Conservation (phyloP, 2,113 vertebrate genomes). For the Okapia johnstoni region DNA sequence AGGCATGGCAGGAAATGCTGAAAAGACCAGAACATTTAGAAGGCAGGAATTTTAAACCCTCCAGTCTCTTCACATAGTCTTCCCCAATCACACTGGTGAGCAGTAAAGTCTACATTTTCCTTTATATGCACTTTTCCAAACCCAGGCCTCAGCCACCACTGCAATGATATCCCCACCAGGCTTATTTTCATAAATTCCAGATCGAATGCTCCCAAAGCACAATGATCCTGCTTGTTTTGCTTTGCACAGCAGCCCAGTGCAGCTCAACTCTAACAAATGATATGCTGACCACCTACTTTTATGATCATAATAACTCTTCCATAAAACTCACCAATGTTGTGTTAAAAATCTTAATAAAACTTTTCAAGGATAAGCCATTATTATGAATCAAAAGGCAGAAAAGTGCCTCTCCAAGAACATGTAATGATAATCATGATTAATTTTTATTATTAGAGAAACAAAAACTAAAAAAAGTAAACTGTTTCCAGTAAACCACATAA, state of each 20-base stretch:
- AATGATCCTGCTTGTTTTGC: background rate
- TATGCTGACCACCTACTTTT: background rate
- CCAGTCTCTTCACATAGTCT: background rate
- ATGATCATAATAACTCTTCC: background rate
- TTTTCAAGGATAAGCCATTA: background rate
- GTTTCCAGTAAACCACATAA: background rate
- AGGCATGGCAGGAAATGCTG: background rate
- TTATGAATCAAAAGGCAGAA: background rate
- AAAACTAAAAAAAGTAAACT: background rate
- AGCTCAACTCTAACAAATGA: background rate
- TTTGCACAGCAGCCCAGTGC: background rate
- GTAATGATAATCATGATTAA: background rate
- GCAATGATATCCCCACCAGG: background rate
- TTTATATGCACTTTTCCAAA: background rate
- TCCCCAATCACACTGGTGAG: background rate
- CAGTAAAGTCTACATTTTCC: background rate
- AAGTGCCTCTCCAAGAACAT: background rate
- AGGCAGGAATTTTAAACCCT: background rate
- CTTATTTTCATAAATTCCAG: background rate
- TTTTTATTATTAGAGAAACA: background rate
- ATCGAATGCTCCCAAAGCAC: background rate
- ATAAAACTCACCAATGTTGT: background rate
- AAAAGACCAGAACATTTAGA: background rate
- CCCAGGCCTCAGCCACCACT: background rate
- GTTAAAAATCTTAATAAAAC: background rate